Evolutionary conservation across 2,888 invertebrate genomes (phyloP).

Genomic region (Gastrophysa polygoni): DNA sequence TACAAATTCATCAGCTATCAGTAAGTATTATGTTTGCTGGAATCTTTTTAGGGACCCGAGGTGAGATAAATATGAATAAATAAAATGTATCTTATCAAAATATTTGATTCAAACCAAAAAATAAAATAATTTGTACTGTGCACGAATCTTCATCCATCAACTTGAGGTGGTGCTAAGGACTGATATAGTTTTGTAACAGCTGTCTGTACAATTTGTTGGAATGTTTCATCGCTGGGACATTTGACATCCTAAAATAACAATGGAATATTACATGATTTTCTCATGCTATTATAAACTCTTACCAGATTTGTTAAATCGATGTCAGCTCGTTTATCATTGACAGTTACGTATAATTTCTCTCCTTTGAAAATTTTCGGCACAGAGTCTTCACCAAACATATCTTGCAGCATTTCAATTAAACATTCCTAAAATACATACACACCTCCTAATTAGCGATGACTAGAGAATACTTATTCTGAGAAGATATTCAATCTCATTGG

Average conservation of each 20-base stretch:
- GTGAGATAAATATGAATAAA: too few species aligned
- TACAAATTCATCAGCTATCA: too few species aligned
- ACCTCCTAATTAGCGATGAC: too few species aligned
- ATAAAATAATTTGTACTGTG: neutral
- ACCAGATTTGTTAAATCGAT: slow-evolving; percentile 84
- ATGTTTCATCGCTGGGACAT: slow-evolving; percentile 79
- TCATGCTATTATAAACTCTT: slow-evolving; percentile 29
- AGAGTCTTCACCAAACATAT: slow-evolving; percentile 95
- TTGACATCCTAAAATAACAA: slow-evolving; percentile 71
- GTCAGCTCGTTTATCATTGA: slow-evolving; percentile 83
- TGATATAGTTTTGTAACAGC: slow-evolving; percentile 85
- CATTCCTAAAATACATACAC: slow-evolving; percentile 70
- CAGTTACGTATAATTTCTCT: slow-evolving; percentile 82
- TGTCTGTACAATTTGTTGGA: slow-evolving; percentile 84
- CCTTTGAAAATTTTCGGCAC: slow-evolving; percentile 94
- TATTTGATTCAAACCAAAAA: neutral
- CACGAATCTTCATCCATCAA: slow-evolving; percentile 24
- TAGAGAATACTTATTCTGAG: too few species aligned
- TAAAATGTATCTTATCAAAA: too few species aligned
- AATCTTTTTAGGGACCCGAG: too few species aligned
- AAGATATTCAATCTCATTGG: too few species aligned
- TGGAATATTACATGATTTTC: neutral
- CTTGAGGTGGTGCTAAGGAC: slow-evolving; percentile 68
- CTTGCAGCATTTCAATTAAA: slow-evolving; percentile 85
- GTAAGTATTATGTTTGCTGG: too few species aligned